Evolutionary conservation across 2,888 invertebrate genomes (phyloP).

Genomic region (Exocentrus adspersus): DNA sequence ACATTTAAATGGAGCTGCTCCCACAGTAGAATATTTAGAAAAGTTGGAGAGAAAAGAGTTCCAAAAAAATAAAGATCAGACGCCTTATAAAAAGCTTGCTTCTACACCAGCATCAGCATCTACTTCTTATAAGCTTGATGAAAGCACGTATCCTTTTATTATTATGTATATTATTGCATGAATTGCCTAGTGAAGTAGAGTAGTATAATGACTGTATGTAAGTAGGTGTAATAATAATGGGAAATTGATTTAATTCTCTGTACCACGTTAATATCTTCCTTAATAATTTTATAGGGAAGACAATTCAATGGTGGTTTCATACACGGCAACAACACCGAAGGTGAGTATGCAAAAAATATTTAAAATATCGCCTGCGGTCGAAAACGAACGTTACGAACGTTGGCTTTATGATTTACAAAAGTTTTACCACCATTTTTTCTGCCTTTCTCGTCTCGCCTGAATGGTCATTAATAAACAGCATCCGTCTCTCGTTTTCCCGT

Average conservation of each 20-base stretch:
- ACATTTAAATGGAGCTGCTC: constrained; percentile 70
- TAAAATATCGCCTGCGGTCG: constrained; percentile 43
- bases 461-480: constrained; percentile 32
- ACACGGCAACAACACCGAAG: constrained; percentile 37
- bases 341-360: constrained; percentile 40
- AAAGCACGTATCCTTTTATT: constrained; percentile 39
- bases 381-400: constrained; percentile 42
- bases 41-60: constrained; percentile 75
- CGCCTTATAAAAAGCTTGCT: constrained; percentile 52
- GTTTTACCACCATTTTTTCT: constrained; percentile 54
- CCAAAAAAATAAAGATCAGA: constrained; percentile 59
- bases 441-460: constrained; percentile 48
- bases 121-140: constrained; percentile 13
- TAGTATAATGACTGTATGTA: no score
- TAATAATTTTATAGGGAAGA: constrained; percentile 18
- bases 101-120: constrained; percentile 24
- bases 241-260: no score
- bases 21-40: constrained; percentile 69
- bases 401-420: constrained; percentile 45
- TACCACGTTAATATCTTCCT: constrained; percentile 24
- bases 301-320: constrained; percentile 12
- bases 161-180: no score
- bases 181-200: no score
- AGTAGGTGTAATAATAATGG: no score
- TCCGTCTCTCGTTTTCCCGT: constrained; percentile 24